A percentile compares a stretch with the other conserved stretches of the same genome.
These are phyloP conservation scores for Drosophila mettleri DNA, from an alignment of 2,888 invertebrate genomes.

Conservation along the genomic window DNA sequence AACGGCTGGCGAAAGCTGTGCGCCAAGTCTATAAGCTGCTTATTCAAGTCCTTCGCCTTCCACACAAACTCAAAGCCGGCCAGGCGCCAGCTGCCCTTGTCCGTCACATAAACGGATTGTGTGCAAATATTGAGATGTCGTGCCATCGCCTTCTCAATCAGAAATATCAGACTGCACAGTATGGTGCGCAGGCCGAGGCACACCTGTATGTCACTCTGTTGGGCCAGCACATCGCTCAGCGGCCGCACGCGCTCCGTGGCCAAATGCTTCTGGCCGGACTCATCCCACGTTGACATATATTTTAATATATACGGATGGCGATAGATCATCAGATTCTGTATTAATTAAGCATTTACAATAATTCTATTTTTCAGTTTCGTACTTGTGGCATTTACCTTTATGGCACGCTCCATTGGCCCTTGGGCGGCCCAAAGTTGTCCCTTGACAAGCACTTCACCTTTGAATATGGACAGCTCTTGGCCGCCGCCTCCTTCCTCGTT, in stretches of 20 bases:
- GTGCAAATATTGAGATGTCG: constrained; percentile 94
- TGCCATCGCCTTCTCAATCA: constrained; percentile 91
- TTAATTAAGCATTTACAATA: constrained; percentile 64
- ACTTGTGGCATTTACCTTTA: constrained; percentile 87
- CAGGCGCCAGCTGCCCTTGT: constrained; percentile 94
- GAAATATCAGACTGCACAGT: constrained; percentile 92
- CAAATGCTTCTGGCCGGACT: constrained; percentile 90
- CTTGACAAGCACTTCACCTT: constrained; percentile 88
- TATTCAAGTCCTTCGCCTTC: constrained; percentile 88
- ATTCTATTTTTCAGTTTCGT: background rate
- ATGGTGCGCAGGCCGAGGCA: constrained; percentile 94
- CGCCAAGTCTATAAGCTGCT: constrained; percentile 89
- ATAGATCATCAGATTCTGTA: constrained; percentile 92
- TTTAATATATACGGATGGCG: constrained; percentile 94
- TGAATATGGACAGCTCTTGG: constrained; percentile 89
- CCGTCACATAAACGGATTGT: constrained; percentile 92
- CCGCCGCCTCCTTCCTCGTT: constrained; percentile 86
- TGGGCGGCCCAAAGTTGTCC: constrained; percentile 88
- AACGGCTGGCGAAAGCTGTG: constrained; percentile 89
- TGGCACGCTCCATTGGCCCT: constrained; percentile 90
- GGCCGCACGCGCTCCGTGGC: constrained; percentile 94
- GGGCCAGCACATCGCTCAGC: constrained; percentile 88
- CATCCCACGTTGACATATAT: constrained; percentile 92
- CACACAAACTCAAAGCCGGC: constrained; percentile 94
- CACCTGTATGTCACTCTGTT: constrained; percentile 91